Conservation (phyloP, 2,888 invertebrate species). For the Epicampocera succincta region DNA sequence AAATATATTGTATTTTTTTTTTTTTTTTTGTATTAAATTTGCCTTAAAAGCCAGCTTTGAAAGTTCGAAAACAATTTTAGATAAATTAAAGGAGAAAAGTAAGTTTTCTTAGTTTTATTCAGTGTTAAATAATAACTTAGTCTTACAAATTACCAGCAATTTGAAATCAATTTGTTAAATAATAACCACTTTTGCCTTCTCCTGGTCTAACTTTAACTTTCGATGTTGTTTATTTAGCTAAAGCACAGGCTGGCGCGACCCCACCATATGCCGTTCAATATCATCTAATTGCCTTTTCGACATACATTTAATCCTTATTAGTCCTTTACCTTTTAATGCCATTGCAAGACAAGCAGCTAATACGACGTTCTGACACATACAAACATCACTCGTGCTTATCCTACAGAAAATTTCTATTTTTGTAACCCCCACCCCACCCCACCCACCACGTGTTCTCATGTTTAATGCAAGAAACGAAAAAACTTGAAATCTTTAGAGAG, state of each 20-base stretch:
- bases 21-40: no score
- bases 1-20: no score
- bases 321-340: slow-evolving; percentile 70
- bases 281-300: slow-evolving; percentile 80
- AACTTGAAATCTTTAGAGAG: slow-evolving; percentile 25
- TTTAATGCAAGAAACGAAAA: slow-evolving; percentile 37
- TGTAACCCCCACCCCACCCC: no score
- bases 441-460: slow-evolving; percentile 7
- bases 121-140: slow-evolving; percentile 65
- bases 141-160: slow-evolving; percentile 66
- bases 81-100: no score
- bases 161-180: slow-evolving; percentile 70
- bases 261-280: slow-evolving; percentile 58
- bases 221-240: slow-evolving; percentile 65
- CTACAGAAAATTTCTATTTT: slow-evolving; percentile 48
- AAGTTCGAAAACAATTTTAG: no score
- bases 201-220: slow-evolving; percentile 58
- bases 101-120: slow-evolving; percentile 32
- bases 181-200: not conserved
- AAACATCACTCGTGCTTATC: slow-evolving; percentile 67
- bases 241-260: not conserved
- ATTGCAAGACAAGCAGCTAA: slow-evolving; percentile 23
- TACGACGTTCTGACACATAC: slow-evolving; percentile 32
- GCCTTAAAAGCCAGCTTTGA: no score
- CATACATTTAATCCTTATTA: slow-evolving; percentile 81